These are phyloP conservation scores for Zaprionus ornatus DNA, from an alignment of 1,140 invertebrate genomes.

Conservation along the genomic window DNA sequence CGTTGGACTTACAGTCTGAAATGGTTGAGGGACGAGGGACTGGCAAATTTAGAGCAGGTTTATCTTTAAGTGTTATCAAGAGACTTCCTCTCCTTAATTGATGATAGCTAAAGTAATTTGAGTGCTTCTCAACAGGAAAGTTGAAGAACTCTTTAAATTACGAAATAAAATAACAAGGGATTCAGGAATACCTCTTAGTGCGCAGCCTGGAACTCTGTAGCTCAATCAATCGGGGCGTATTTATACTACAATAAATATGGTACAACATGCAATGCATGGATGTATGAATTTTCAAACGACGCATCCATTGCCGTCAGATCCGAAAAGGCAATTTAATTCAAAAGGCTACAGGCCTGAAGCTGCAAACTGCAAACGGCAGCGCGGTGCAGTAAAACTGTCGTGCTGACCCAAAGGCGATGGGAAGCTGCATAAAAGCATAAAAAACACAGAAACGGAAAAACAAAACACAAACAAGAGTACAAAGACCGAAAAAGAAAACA, in stretches of 20 bases:
- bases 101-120: too few relatives aligned
- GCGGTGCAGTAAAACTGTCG: slow-evolving; percentile 58
- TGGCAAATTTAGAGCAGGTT: background rate
- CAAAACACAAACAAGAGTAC: slow-evolving; percentile 40
- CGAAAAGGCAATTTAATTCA: background rate
- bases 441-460: background rate
- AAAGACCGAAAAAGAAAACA: slow-evolving; percentile 18
- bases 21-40: background rate
- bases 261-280: background rate
- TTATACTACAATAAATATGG: background rate
- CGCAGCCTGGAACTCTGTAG: background rate
- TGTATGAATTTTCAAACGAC: background rate
- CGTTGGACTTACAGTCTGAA: background rate
- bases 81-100: too few relatives aligned
- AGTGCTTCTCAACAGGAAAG: too few relatives aligned
- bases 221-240: background rate
- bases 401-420: slow-evolving; percentile 66
- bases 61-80: background rate
- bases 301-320: background rate
- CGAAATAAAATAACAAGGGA: too few relatives aligned
- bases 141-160: too few relatives aligned
- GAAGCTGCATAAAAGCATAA: slow-evolving; percentile 37
- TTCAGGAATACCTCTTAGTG: background rate
- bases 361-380: slow-evolving; percentile 19
- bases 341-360: slow-evolving; percentile 1